Evolutionary conservation across 35 echinoderm and acorn worm genomes (phyloP), one percentile per base, ranked within the genome.

Genomic region (Chiridota heheva): DNA sequence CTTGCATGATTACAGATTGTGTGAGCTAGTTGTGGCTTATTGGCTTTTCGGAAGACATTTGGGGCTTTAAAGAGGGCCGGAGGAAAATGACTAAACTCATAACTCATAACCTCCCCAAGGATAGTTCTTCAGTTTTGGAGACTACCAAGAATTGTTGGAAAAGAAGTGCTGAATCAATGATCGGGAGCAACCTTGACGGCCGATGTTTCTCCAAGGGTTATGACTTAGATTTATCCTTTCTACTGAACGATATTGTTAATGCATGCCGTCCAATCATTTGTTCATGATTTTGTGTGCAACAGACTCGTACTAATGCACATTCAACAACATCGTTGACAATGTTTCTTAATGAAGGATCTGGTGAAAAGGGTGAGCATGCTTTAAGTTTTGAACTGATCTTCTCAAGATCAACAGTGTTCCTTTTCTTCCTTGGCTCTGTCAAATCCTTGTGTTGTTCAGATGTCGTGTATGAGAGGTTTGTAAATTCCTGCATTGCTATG

Each of bases 401-500:
- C 34, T 15, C 15, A 36, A 73, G 42, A 44, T 88, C 86, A 30
- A 42, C 37, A 10, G 35, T 27, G 42, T 86, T 73, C 47, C 70
- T 60, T 7, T n/a, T 51, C 13, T 65, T 65, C 41, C 72, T 78
- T 74, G 83, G 22, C n/a, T 74, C 46, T 18, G 87, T 63, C 17
- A 17, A 42, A 0, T 89, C 78, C 83, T 83, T 82, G 41, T 82
- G 78, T 60, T 89, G 87, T 20, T 91, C 83, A 78, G 75, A 86
- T 36, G 89, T 91, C 2, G 42, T 46, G 51, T 86, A 91, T 28
- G 58, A 36, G 25, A 86, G 55, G 30, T 64, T 29, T 33, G 37
- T 86, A 36, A 91, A 78, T 40, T 86, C 89, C 53, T 91, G 89
- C 82, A 91, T 86, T 22, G 82, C 89, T 43, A 26, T 20, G 66